A percentile compares a stretch with the other conserved stretches of the same genome.
Evolutionary conservation across 1,140 invertebrate species (phyloP).

Genomic region (Diabrotica undecimpunctata): DNA sequence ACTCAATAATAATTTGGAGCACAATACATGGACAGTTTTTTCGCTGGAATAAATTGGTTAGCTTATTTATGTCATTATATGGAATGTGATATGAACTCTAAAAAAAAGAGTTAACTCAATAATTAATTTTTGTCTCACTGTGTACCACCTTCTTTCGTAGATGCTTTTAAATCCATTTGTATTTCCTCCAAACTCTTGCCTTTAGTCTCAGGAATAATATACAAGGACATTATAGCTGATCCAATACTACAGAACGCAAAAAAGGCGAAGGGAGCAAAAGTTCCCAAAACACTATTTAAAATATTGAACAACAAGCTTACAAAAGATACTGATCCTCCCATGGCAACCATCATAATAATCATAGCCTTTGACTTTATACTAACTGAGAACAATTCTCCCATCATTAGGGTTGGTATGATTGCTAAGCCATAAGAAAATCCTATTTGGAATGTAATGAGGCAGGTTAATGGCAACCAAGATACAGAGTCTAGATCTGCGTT

Average conservation of each 20-base stretch:
- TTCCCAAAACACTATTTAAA: conserved; percentile 55
- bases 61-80: too few relatives aligned
- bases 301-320: conserved; percentile 45
- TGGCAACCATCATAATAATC: conserved; percentile 26
- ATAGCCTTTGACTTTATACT: conserved; percentile 37
- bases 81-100: too few relatives aligned
- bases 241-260: conserved; percentile 71
- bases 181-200: conserved; percentile 67
- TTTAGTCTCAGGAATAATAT: conserved; percentile 73
- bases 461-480: conserved; percentile 37
- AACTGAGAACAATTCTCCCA: conserved; percentile 40
- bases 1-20: too few relatives aligned
- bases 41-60: too few relatives aligned
- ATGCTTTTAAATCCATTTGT: conserved; percentile 58
- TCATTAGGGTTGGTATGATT: conserved; percentile 36
- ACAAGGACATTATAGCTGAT: conserved; percentile 72
- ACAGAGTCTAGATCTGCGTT: conserved; percentile 35
- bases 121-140: too few relatives aligned
- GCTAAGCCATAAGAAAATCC: conserved; percentile 34
- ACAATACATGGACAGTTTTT: too few relatives aligned
- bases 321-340: conserved; percentile 32
- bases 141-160: too few relatives aligned
- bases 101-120: too few relatives aligned
- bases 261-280: conserved; percentile 73
- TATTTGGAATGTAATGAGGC: conserved; percentile 32